Base-by-base conservation (phyloP, 1,140 invertebrate species). In the Bombus difficillimus region DNA sequence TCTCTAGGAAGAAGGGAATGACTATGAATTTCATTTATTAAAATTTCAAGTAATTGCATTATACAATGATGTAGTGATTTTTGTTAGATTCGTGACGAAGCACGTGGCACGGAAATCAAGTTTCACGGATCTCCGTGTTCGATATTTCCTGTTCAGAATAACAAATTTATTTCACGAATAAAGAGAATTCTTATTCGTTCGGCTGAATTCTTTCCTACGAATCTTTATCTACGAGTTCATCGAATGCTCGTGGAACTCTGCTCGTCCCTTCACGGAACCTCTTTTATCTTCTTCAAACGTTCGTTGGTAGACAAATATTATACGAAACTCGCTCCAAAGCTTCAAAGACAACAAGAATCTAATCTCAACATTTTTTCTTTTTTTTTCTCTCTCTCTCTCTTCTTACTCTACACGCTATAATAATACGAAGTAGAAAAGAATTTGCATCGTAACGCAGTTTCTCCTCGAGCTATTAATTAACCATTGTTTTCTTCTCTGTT, bases 1-100 rank as follows among this genome's bases (percentile, higher is more conserved):
- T 32, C 71, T 18, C 41, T 22, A 59, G n/a, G 34, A 76, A 86
- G 32, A 8, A 34, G 39, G 15, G 71, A 72, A 41, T 15, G 77
- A 71, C 47, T 34, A 53, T 73, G 84, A 59, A 39, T 57, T 39
- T 86, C 77, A 66, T 86, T 88, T 86, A 87, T 87, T 87, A 77
- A 82, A 86, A 86, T 88, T 43, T 34, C 37, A n/a, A 41, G 71
- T 47, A 39, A 37, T 77, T 22, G 59, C 59, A 66, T 74, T 86
- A 66, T 57, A 47, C 69, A 59, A 22, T 66, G 64, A 22, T 47
- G 83, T 53, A 66, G 77, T 64, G 73, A 87, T 81, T 86, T 85
- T 86, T 47, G 62, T 47, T 18, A 32, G 64, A 8, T 28, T 71
- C 12, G 9, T 39, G 22, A 37, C 25, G 32, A 37, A 22, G 18